Evolutionary conservation across 2,113 vertebrate species (phyloP), one percentile per base, ranked within the genome.

Genomic region (Pomatostomus ruficeps): DNA sequence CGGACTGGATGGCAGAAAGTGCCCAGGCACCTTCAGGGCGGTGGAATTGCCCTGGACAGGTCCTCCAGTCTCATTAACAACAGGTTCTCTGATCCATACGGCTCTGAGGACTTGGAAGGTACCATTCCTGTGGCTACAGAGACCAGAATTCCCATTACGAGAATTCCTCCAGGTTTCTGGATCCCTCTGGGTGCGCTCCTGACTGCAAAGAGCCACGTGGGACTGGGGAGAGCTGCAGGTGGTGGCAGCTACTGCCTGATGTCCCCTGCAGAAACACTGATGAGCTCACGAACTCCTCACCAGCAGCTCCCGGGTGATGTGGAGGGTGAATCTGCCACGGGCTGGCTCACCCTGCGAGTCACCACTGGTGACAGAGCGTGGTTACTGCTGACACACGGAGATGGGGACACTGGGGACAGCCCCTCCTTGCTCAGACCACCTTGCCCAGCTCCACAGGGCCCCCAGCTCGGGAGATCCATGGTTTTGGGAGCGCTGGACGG

Each of bases 331-430:
- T 66, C 6, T 67, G 68, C 62, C 1, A 3, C 63, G 68, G 38
- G n/a, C 58, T 57, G 87, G 62, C 52, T 55, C 6, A 0, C 63
- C 45, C 74, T 21, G 10, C 1, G 1, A 43, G 59, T 23, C 48
- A 20, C 36, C 0, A 0, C 26, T 9, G 19, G 19, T 6, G 46
- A 54, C 4, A 7, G 54, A 25, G 42, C 1, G 0, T 4, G 4
- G 6, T 7, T 45, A 59, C 6, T 11, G 51, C 61, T 33, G 61
- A 61, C 74, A 48, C 29, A 7, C 46, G 16, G 17, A 11, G 10
- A 43, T 19, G 6, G 48, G 11, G 55, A 57, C 55, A 7, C 57
- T 8, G 23, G 10, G 61, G n/a, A 29, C 42, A 63, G 7, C 70
- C 29, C 40, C 3, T 2, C 29, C 35, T 14, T 18, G 31, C 75